Conservation (phyloP, 2,797 vertebrate genomes). For the Sebastes steindachneri region DNA sequence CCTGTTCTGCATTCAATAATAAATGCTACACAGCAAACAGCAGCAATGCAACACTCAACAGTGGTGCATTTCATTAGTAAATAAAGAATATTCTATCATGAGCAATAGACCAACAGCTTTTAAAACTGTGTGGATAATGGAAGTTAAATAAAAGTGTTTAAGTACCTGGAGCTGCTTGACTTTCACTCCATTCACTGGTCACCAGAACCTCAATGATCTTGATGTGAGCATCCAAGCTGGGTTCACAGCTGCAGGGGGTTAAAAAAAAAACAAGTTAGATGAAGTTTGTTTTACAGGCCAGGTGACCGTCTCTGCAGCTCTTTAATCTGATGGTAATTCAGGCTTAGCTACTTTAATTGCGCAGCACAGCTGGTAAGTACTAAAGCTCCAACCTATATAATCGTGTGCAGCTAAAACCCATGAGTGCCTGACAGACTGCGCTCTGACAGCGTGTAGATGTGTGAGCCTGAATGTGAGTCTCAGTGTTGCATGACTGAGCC, state of each 20-base stretch:
- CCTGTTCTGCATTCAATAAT: background rate
- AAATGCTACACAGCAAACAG: background rate
- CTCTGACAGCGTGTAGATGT: background rate
- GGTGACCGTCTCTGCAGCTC: slow-evolving; percentile 14
- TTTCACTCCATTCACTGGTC: slow-evolving; percentile 92
- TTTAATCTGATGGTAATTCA: slow-evolving; percentile 60
- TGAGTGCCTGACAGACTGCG: slow-evolving; percentile 23
- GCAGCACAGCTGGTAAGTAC: slow-evolving; percentile 59
- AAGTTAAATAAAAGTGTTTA: background rate
- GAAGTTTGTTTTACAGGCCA: slow-evolving; percentile 31
- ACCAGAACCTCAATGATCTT: slow-evolving; percentile 94
- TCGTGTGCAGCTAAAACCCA: slow-evolving; percentile 35
- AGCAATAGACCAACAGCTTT: background rate
- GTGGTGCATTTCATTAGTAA: background rate
- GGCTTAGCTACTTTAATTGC: slow-evolving; percentile 60
- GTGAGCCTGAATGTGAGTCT: slow-evolving; percentile 2
- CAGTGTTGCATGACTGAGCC: slow-evolving; percentile 44
- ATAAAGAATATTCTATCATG: too few species aligned
- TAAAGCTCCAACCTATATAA: slow-evolving; percentile 52
- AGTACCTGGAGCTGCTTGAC: slow-evolving; percentile 93
- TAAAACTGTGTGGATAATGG: background rate
- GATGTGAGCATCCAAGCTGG: slow-evolving; percentile 89
- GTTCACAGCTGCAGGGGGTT: slow-evolving; percentile 86
- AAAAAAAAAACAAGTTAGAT: slow-evolving; percentile 14
- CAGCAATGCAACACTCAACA: background rate